Percentiles rank a stretch among this genome's conserved stretches.
Evolutionary conservation across 2,888 invertebrate genomes (phyloP).

Genomic region (Andrena hattorfiana): DNA sequence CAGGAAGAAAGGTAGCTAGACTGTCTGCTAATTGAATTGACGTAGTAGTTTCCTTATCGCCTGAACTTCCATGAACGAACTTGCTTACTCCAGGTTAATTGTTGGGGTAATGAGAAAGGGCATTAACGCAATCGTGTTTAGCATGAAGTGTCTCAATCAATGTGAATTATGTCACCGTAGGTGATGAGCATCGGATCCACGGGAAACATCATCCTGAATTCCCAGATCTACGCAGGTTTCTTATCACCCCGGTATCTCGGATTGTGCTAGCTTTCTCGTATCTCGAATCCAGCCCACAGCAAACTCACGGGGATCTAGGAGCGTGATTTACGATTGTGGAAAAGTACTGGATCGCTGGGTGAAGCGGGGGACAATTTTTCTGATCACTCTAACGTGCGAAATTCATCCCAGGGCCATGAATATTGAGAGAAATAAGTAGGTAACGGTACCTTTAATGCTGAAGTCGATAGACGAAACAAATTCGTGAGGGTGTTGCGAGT

Average conservation of each 20-base stretch:
- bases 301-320: background rate
- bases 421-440: background rate
- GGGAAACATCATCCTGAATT: background rate
- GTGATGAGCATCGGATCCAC: background rate
- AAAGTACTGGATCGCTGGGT: background rate
- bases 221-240: background rate
- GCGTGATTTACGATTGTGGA: background rate
- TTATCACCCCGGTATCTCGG: conserved; percentile 10
- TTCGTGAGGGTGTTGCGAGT: too few relatives aligned
- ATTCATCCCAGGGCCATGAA: background rate
- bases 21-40: background rate
- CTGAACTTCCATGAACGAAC: background rate
- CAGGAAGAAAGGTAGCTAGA: background rate
- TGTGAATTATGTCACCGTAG: conserved; percentile 1
- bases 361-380: background rate
- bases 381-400: background rate
- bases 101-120: background rate
- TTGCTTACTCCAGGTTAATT: background rate
- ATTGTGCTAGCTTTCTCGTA: background rate
- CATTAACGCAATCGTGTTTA: background rate
- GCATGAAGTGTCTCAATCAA: background rate
- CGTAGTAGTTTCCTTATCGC: background rate
- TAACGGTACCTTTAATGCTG: background rate
- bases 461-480: too few relatives aligned
- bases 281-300: background rate